These are phyloP conservation scores for Catharus minimus DNA, from an alignment of 2,113 vertebrate species.

Conservation along the genomic window DNA sequence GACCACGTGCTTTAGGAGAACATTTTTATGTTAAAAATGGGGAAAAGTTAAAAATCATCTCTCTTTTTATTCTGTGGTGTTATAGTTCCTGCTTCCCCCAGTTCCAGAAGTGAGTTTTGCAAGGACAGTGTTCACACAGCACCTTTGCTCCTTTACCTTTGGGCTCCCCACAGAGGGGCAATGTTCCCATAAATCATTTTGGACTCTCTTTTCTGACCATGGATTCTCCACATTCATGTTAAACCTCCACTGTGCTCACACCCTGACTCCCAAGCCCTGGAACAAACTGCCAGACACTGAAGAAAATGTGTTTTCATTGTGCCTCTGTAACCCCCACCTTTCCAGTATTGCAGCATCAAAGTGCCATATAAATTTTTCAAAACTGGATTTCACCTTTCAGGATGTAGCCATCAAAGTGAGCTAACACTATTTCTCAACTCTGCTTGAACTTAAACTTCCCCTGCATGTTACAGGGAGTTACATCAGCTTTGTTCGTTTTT, in stretches of 20 bases:
- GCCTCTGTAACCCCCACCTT: neutral
- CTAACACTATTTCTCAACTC: neutral
- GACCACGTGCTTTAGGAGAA: neutral
- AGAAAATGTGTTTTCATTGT: neutral
- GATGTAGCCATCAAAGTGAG: neutral
- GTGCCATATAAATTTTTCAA: neutral
- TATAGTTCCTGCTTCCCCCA: neutral
- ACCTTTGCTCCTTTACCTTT: neutral
- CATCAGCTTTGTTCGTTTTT: neutral
- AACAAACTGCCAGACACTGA: neutral
- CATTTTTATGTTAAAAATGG: neutral
- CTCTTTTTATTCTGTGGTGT: neutral
- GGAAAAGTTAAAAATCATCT: neutral
- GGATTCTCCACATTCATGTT: neutral
- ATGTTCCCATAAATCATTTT: neutral
- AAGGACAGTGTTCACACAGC: neutral
- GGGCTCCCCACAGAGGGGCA: neutral
- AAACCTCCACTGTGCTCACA: neutral
- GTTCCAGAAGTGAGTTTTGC: neutral
- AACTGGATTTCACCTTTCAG: neutral
- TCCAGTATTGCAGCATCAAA: neutral
- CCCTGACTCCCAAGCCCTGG: neutral
- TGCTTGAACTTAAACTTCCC: neutral
- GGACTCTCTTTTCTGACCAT: neutral
- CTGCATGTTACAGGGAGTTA: neutral